A percentile compares a stretch with the other conserved stretches of the same genome.
Conservation (phyloP, 2,113 vertebrate species). For the Psilopsiagon aymara region DNA sequence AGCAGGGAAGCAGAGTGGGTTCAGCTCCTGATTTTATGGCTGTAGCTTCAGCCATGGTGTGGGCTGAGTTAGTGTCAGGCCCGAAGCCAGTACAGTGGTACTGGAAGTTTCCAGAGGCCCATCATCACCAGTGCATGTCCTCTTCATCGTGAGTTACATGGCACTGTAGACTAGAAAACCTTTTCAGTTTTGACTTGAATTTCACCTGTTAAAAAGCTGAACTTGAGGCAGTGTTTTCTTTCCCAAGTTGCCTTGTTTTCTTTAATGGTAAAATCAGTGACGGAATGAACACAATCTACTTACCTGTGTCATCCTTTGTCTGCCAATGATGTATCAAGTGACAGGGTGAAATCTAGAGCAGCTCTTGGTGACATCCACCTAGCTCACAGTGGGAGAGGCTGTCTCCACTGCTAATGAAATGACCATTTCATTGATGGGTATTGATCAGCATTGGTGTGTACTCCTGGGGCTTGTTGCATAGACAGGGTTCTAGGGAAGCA, state of each 20-base stretch:
- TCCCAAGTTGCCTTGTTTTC: background rate
- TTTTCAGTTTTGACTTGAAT: background rate
- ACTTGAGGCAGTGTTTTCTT: constrained; percentile 1
- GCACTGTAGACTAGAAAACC: background rate
- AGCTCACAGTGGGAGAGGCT: background rate
- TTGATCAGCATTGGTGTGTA: background rate
- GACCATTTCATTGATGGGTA: background rate
- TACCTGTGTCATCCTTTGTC: background rate
- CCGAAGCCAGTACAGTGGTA: background rate
- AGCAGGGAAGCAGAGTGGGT: background rate
- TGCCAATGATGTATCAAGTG: background rate
- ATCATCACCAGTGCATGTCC: background rate
- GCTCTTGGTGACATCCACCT: background rate
- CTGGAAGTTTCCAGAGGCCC: background rate
- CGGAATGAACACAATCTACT: background rate
- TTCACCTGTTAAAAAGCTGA: constrained; percentile 7
- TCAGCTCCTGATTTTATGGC: constrained; percentile 5
- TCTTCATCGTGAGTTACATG: background rate
- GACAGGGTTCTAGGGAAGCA: background rate
- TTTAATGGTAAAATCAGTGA: background rate
- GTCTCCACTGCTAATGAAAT: background rate
- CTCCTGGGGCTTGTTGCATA: background rate
- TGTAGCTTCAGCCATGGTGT: background rate
- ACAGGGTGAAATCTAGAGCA: background rate
- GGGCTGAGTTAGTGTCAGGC: background rate